A percentile compares a stretch with the other conserved stretches of the same genome.
phyloP scores from a whole-genome alignment of 92 coral and sea anemone genomes.

The Metridium senile region DNA sequence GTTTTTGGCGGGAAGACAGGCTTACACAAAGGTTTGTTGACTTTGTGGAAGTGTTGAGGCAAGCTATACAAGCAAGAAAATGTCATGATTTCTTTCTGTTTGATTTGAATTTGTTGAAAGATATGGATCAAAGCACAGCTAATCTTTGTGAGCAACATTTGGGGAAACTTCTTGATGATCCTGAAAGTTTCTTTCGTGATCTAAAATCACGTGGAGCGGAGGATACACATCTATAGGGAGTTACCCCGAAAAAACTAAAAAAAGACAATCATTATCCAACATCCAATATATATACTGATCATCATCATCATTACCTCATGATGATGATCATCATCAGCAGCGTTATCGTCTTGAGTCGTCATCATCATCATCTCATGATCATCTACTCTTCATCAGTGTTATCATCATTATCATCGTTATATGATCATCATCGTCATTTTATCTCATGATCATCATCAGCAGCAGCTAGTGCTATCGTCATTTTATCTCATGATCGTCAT shows the following conservation, averaged over 20 bases:
- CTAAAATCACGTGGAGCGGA: background rate
- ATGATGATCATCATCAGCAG: background rate
- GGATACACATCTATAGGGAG: slow-evolving; percentile 19
- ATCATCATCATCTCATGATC: background rate
- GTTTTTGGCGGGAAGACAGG: slow-evolving; percentile 69
- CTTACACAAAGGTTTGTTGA: slow-evolving; percentile 70
- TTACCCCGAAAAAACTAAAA: too few relatives aligned
- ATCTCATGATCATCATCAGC: background rate
- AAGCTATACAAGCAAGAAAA: slow-evolving; percentile 19
- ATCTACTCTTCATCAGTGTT: background rate
- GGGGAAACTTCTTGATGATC: slow-evolving; percentile 38
- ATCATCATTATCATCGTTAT: background rate
- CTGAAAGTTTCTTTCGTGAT: slow-evolving; percentile 38
- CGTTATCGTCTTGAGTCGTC: background rate
- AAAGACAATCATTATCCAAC: too few relatives aligned
- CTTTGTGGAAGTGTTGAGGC: slow-evolving; percentile 45
- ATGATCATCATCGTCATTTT: background rate
- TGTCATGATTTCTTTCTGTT: slow-evolving; percentile 59
- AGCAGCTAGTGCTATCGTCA: too few relatives aligned
- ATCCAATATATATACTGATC: background rate
- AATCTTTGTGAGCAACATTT: slow-evolving; percentile 39
- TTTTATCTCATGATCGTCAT: background rate
- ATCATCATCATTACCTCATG: background rate
- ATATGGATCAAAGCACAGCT: slow-evolving; percentile 45
- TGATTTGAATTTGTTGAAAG: slow-evolving; percentile 61